These are phyloP conservation scores for Enoplosus armatus DNA, from an alignment of 2,797 vertebrate genomes.

Conservation along the genomic window DNA sequence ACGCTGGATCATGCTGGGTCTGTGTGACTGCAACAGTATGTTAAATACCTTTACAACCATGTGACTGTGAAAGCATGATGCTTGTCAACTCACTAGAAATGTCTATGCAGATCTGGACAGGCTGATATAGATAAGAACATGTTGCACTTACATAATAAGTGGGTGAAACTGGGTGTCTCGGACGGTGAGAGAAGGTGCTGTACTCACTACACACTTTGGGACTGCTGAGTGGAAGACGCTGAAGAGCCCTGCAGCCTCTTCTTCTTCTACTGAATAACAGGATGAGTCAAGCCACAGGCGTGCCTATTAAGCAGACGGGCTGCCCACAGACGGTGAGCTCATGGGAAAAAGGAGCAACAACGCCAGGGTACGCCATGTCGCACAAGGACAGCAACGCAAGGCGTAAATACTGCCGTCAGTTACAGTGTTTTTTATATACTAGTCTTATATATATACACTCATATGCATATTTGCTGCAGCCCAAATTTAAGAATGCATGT, in stretches of 20 bases:
- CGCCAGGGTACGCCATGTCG: not conserved
- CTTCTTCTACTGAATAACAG: slow-evolving; percentile 10
- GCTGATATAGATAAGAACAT: not conserved
- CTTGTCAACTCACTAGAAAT: not conserved
- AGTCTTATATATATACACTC: no score
- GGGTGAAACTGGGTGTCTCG: not conserved
- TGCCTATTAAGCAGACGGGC: slow-evolving; percentile 37
- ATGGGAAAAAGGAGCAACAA: slow-evolving; percentile 49
- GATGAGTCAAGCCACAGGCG: slow-evolving; percentile 58
- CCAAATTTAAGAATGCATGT: no score
- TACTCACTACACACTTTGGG: not conserved
- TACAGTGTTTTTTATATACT: no score
- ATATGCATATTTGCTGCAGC: no score
- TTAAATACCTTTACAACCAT: not conserved
- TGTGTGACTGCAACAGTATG: not conserved
- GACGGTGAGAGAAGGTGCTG: no score
- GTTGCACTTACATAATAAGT: not conserved
- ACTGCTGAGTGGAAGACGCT: slow-evolving; percentile 19
- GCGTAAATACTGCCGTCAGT: not conserved
- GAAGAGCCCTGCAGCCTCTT: slow-evolving; percentile 26
- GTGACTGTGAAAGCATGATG: not conserved
- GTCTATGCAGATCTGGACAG: not conserved
- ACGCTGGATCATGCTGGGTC: not conserved
- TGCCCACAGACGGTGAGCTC: slow-evolving; percentile 58
- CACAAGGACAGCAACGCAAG: not conserved